Conservation (phyloP, 2,113 vertebrate genomes). For the Hydrolagus affinis region DNA sequence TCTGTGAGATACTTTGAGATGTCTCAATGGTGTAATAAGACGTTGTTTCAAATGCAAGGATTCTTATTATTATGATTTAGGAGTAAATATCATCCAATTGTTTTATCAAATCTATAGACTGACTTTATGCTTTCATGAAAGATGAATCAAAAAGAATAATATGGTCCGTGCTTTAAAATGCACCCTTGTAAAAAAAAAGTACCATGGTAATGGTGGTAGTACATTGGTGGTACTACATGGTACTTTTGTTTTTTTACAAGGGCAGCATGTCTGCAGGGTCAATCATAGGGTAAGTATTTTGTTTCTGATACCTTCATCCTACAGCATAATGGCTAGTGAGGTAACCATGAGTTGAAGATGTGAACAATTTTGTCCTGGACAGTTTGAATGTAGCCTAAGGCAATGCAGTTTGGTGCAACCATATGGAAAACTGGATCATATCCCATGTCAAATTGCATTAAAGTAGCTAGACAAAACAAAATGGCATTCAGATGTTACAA, state of each 20-base stretch:
- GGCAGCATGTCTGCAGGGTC: too few relatives aligned
- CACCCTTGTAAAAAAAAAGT: not conserved
- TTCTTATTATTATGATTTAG: too few relatives aligned
- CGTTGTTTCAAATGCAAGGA: too few relatives aligned
- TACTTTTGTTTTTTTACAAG: too few relatives aligned
- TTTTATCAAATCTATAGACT: not conserved
- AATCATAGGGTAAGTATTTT: not conserved
- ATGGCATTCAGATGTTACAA: not conserved
- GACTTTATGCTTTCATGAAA: too few relatives aligned
- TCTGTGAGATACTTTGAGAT: too few relatives aligned
- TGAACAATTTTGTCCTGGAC: not conserved
- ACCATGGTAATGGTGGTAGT: too few relatives aligned
- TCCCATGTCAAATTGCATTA: not conserved
- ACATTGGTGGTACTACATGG: too few relatives aligned
- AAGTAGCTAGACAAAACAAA: not conserved
- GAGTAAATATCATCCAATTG: too few relatives aligned
- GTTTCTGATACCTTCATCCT: not conserved
- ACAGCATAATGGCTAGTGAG: not conserved
- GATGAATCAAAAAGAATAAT: too few relatives aligned
- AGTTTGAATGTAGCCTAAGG: not conserved
- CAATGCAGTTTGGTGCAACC: not conserved
- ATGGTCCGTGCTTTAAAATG: not conserved
- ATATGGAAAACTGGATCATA: not conserved
- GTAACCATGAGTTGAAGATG: not conserved
- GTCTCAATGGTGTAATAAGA: too few relatives aligned